Evolutionary conservation across 1,140 invertebrate genomes (phyloP).

Genomic region (Cydia amplana): DNA sequence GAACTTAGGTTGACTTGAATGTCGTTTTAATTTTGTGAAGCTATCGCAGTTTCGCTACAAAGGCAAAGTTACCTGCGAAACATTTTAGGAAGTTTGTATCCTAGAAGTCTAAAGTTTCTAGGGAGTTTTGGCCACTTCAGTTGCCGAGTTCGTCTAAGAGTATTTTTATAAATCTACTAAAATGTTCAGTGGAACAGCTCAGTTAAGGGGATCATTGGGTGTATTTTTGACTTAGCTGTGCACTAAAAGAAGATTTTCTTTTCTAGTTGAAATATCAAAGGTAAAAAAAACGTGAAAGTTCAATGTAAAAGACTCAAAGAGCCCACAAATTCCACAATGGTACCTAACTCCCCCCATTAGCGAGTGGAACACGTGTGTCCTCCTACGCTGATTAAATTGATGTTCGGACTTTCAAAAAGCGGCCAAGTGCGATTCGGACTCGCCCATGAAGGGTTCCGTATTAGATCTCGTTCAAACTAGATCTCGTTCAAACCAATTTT

Average conservation of each 20-base stretch:
- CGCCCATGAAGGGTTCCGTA: too few species aligned
- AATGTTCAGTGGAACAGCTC: too few species aligned
- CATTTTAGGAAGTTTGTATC: background rate
- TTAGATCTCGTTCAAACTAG: too few species aligned
- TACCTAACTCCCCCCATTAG: background rate
- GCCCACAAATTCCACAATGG: background rate
- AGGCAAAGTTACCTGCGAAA: background rate
- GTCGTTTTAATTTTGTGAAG: constrained; percentile 23
- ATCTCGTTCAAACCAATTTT: too few species aligned
- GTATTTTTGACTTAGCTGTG: too few species aligned
- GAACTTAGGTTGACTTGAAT: constrained; percentile 10
- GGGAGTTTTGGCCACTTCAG: too few species aligned
- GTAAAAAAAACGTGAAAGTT: background rate
- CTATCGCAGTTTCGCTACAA: background rate
- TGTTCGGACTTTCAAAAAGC: background rate
- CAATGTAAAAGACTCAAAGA: background rate
- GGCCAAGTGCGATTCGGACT: too few species aligned
- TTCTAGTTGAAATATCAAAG: too few species aligned
- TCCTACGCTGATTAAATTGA: background rate
- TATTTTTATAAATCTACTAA: too few species aligned
- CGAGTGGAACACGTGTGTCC: background rate
- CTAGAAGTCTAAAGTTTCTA: background rate
- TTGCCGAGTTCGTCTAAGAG: too few species aligned
- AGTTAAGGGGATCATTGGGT: too few species aligned
- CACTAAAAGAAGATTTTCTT: too few species aligned